Evolutionary conservation across 1,140 invertebrate genomes (phyloP).

Genomic region (Pentalonia nigronervosa): DNA sequence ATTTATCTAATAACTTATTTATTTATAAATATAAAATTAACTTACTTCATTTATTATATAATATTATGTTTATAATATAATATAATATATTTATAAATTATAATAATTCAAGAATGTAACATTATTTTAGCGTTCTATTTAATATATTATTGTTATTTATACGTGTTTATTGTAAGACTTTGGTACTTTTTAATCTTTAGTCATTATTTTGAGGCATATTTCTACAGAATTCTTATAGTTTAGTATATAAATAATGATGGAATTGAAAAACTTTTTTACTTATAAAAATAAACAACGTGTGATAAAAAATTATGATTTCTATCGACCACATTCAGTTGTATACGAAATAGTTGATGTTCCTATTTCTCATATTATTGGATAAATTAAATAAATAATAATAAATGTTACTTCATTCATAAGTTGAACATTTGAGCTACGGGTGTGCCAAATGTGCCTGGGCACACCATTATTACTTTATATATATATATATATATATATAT

Average conservation of each 20-base stretch:
- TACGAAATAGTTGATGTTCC: not conserved
- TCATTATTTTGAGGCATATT: not conserved
- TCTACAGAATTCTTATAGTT: not conserved
- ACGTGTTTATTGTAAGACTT: not conserved
- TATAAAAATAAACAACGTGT: not conserved
- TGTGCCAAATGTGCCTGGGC: not conserved
- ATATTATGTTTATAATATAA: too few species aligned
- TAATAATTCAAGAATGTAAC: not conserved
- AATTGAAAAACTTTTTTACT: not conserved
- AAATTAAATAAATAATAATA: not conserved
- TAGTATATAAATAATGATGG: not conserved
- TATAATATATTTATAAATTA: not conserved
- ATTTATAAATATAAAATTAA: too few species aligned
- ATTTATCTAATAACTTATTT: not conserved
- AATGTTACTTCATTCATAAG: not conserved
- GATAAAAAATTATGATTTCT: not conserved
- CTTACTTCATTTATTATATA: too few species aligned
- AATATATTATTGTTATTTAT: not conserved
- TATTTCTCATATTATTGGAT: not conserved
- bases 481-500: not conserved
- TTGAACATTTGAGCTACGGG: not conserved
- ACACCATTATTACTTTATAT: not conserved
- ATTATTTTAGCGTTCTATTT: not conserved
- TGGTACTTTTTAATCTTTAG: not conserved
- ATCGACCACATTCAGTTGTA: not conserved